Evolutionary conservation across 2,888 invertebrate species (phyloP), one percentile per base, ranked within the genome.

Genomic region (Pediacus dermestoides): DNA sequence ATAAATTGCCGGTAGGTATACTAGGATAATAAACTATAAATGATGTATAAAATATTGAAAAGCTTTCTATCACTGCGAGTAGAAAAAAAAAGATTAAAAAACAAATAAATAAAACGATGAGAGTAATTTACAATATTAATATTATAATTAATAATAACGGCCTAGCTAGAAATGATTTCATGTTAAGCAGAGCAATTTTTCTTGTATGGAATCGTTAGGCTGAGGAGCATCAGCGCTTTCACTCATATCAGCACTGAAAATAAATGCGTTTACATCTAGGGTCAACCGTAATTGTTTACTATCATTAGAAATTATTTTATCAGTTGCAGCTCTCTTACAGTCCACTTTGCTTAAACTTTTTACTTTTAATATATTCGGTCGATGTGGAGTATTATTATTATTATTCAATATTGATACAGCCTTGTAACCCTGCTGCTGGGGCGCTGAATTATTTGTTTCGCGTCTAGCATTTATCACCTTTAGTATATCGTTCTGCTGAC

Each of bases 401-500:
- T 47, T 42, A 46, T 55, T 56, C 16, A 56, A 32, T 30, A 55
- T 23, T 8, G 53, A 55, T 13, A 59, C 45, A 13, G 51, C 43
- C 30, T 57, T 57, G 36, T 52, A 58, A 12, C 39, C 34, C 9
- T 56, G 47, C n/a, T n/a, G n/a, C n/a, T n/a, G n/a, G n/a, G n/a
- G n/a, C n/a, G n/a, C n/a, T n/a, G n/a, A n/a, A 28, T 41, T 34
- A 35, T 51, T 52, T 15, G 51, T 46, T 38, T 55, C 56, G 34
- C 55, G 50, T 37, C 55, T 55, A 11, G 57, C 51, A 35, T 55
- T 61, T 9, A 63, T 58, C 14, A 63, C 60, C 48, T 57, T 52
- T 37, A 66, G 59, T 33, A 68, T 60, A 36, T 68, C 67, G 30
- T 62, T 62, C 36, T 64, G 53, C 43, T 68, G 67, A 27, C 58